Conservation (phyloP, 2,797 vertebrate species). For the Rhinogobio ventralis region DNA sequence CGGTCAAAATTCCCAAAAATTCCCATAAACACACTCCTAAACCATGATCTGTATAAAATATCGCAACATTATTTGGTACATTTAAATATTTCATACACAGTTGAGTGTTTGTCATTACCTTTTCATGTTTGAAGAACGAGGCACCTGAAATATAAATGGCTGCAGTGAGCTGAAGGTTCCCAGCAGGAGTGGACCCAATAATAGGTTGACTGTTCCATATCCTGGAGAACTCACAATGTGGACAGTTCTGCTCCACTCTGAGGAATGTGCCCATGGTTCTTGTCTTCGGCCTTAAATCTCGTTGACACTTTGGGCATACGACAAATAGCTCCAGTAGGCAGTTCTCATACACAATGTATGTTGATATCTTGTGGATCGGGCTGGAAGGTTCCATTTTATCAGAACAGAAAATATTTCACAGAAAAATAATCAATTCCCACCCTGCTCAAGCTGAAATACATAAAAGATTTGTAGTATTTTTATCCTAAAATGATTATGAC, state of each 20-base stretch:
- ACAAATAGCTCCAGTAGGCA: background rate
- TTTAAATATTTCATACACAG: background rate
- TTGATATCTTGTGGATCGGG: background rate
- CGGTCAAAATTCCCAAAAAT: too few species aligned
- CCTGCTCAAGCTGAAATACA: too few species aligned
- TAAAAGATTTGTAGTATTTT: too few species aligned
- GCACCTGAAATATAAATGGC: background rate
- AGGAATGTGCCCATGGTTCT: background rate
- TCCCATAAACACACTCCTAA: too few species aligned
- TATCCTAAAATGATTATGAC: background rate
- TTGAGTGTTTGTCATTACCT: background rate
- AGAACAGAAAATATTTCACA: background rate
- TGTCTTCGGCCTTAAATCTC: background rate
- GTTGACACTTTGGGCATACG: background rate
- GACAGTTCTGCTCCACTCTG: background rate
- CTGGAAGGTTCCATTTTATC: background rate
- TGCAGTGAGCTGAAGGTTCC: background rate
- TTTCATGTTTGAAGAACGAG: background rate
- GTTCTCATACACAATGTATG: background rate
- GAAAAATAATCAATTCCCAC: background rate
- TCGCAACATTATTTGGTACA: too few species aligned
- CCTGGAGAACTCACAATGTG: background rate
- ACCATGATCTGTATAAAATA: too few species aligned
- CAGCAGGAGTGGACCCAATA: background rate
- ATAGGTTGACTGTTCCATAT: background rate